A percentile compares a stretch with the other conserved stretches of the same genome.
Evolutionary conservation across 2,888 invertebrate species (phyloP).

Genomic region (Alloscopus bannaensis): DNA sequence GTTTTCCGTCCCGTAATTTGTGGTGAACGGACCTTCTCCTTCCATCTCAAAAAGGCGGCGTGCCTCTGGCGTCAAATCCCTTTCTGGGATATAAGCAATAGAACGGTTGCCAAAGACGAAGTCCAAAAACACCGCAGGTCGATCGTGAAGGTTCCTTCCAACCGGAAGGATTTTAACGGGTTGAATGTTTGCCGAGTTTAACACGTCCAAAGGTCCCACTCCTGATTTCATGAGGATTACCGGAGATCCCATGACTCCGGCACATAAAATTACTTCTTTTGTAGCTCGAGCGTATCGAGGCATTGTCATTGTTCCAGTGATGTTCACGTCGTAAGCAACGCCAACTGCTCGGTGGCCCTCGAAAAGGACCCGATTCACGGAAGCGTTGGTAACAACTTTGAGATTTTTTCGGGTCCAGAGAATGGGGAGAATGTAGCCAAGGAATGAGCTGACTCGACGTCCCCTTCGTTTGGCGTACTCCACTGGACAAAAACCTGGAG

Average conservation of each 20-base stretch:
- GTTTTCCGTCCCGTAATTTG: background rate
- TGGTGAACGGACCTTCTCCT: slow-evolving; percentile 1
- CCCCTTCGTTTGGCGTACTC: slow-evolving; percentile 38
- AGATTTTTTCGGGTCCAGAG: slow-evolving; percentile 2
- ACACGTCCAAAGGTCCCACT: slow-evolving; percentile 2
- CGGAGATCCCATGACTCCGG: slow-evolving; percentile 8
- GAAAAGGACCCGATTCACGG: slow-evolving; percentile 1
- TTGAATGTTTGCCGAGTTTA: background rate
- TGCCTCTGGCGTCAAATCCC: slow-evolving; percentile 18
- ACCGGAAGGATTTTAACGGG: slow-evolving; percentile 14
- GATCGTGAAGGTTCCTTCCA: slow-evolving; percentile 28
- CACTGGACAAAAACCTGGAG: slow-evolving; percentile 39
- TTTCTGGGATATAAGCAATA: background rate
- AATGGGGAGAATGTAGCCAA: slow-evolving; percentile 16
- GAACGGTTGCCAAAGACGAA: slow-evolving; percentile 19
- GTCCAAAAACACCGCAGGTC: background rate
- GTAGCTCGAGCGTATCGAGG: background rate
- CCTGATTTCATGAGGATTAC: background rate
- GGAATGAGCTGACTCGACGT: slow-evolving; percentile 39
- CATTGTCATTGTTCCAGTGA: background rate
- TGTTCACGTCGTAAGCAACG: background rate
- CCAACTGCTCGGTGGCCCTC: slow-evolving; percentile 23
- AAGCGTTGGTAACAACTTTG: slow-evolving; percentile 11
- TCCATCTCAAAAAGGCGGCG: slow-evolving; percentile 7
- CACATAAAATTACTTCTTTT: slow-evolving; percentile 4